Evolutionary conservation across 64 coral and sea anemone genomes (phyloP), one percentile per base, ranked within the genome.

Genomic region (Platygyra sinensis): DNA sequence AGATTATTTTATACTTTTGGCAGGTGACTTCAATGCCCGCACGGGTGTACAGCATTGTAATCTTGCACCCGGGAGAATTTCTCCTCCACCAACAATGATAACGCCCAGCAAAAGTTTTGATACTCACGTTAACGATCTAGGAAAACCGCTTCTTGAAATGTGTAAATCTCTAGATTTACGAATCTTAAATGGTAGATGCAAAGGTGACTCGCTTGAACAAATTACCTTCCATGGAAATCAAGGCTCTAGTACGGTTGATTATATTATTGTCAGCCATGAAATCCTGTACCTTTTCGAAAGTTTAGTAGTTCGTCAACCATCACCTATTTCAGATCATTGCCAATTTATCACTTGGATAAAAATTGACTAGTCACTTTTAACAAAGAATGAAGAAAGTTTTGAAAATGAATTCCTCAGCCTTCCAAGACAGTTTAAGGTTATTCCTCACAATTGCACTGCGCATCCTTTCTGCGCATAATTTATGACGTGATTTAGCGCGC

Each of bases 131-230:
- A 90, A 82, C 72, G 75, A 77, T 18, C 78, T 82, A 52, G 89
- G 89, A 9, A 81, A 82, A 90, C 63, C 20, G 32, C 72, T 82
- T 60, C 67, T 82, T 59, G 89, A 82, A 55, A 82, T 83, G 30
- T 82, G 78, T 73, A 82, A 82, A 52, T 69, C 78, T 10, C 46
- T 64, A 52, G 67, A 90, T 79, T 73, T 90, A 61, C 64, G 77
- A 74, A 90, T 83, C 27, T 60, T 90, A 17, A 90, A 90, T 81
- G 89, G 89, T 22, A 67, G 89, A 55, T 82, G 29, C n/a, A 82
- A 46, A 77, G 89, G 89, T 7, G 78, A 90, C 55, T 90, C 77
- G 22, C 67, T 90, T 80, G 78, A 78, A 36, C 69, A 78, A 72
- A 54, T 60, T 11, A 90, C 89, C 8, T 90, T 51, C 49, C 61